Percentiles rank a stretch among this genome's conserved stretches.
Conservation (phyloP, 1,140 invertebrate genomes). For the Thrips palmi region DNA sequence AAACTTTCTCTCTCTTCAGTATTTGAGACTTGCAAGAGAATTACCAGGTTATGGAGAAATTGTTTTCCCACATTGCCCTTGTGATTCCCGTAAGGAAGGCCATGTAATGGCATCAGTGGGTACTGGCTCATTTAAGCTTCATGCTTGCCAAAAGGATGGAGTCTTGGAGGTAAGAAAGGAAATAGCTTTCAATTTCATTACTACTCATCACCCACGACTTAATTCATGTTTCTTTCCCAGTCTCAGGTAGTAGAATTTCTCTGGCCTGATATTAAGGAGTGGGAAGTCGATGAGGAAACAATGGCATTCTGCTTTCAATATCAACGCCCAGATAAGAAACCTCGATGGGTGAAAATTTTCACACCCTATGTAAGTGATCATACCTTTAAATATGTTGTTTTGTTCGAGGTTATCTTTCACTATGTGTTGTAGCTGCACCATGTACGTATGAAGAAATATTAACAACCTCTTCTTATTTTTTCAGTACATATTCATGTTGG, state of each 20-base stretch:
- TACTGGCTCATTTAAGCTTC: slow-evolving; percentile 55
- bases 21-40: slow-evolving; percentile 65
- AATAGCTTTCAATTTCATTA: too few relatives aligned
- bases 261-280: slow-evolving; percentile 64
- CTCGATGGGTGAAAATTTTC: slow-evolving; percentile 74
- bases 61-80: slow-evolving; percentile 87
- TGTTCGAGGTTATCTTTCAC: slow-evolving; percentile 7
- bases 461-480: slow-evolving; percentile 23
- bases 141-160: slow-evolving; percentile 76
- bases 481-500: slow-evolving; percentile 80
- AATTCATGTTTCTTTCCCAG: slow-evolving; percentile 24
- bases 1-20: slow-evolving; percentile 29
- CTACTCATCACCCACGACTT: slow-evolving; percentile 11
- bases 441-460: slow-evolving; percentile 3
- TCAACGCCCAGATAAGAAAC: slow-evolving; percentile 57
- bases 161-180: slow-evolving; percentile 45
- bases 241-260: slow-evolving; percentile 65
- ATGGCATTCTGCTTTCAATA: slow-evolving; percentile 83
- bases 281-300: slow-evolving; percentile 77
- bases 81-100: slow-evolving; percentile 81
- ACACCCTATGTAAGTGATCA: slow-evolving; percentile 73
- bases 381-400: slow-evolving; percentile 5
- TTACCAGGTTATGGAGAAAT: slow-evolving; percentile 82
- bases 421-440: slow-evolving; percentile 3
- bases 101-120: slow-evolving; percentile 71